Conservation (phyloP, 2,888 invertebrate genomes). For the Meiosimyza platycephala region DNA sequence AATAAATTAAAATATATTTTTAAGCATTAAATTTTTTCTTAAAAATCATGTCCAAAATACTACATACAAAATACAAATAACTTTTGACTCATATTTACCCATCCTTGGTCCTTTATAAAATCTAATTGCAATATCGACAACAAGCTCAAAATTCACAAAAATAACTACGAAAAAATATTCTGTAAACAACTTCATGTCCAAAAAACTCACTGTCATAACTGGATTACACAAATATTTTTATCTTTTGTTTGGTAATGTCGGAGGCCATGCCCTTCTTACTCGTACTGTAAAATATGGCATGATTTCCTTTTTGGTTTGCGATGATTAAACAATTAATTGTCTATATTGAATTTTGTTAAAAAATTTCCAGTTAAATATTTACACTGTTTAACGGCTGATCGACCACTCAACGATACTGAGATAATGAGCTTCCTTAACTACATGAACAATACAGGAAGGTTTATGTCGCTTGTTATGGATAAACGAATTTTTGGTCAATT, state of each 20-base stretch:
- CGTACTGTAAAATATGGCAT: no score
- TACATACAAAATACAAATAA: no score
- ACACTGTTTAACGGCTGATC: neutral
- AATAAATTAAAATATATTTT: no score
- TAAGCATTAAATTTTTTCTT: no score
- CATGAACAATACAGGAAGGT: neutral
- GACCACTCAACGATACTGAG: neutral
- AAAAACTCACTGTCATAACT: neutral
- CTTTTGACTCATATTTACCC: no score
- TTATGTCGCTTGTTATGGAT: no score
- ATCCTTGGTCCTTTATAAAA: no score
- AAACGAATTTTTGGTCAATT: neutral
- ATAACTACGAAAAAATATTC: neutral
- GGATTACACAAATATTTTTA: slow-evolving; percentile 17
- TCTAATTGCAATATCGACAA: no score
- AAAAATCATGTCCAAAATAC: no score
- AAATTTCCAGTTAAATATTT: slow-evolving; percentile 9
- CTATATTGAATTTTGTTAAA: slow-evolving; percentile 10
- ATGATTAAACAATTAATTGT: slow-evolving; percentile 15
- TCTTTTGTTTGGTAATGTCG: neutral
- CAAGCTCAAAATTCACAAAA: neutral
- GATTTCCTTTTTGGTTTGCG: neutral
- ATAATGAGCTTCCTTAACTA: neutral
- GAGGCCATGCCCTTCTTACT: no score
- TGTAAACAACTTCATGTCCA: neutral